Base-by-base conservation (phyloP, 2,888 invertebrate species). In the Drosophila subquinaria region DNA sequence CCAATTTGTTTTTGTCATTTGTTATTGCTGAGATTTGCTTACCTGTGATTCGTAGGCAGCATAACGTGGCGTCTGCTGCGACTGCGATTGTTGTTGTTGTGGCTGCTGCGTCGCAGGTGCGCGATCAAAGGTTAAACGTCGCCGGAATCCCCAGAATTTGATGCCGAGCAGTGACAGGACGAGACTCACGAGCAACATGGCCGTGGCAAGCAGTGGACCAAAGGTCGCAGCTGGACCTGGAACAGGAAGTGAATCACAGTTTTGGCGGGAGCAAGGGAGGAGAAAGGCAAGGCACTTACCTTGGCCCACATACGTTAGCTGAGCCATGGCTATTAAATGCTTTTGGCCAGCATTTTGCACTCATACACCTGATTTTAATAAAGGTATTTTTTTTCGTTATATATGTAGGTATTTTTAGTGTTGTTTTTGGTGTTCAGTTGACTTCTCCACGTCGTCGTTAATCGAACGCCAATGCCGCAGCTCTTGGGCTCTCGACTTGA, bases 111-210 rank as follows among this genome's bases (percentile, higher is more conserved):
- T 55, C 64, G 51, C 50, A 55, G 23, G 43, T 52, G 50, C 27
- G 38, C 57, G 73, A 45, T 91, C 88, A 57, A 92, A 92, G 48
- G 79, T 88, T 20, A 92, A 82, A 11, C 93, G 92, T 30, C 93
- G 94, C 51, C 93, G 92, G 82, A 94, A 94, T 91, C 94, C 93
- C 88, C 93, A 93, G 15, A 94, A 85, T 76, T 93, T 93, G 20
- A 94, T 92, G 51, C 93, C 93, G 62, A 93, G 65, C 66, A 93
- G 72, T 0, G 89, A 78, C 4, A 90, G 77, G 5, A 93, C 76
- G 59, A 93, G 80, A 50, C 91, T 89, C 23, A 90, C 27, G 60
- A 92, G 64, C 23, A 89, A 51, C 76, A 79, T 60, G 20, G 57
- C 38, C 40, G 86, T 71, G 33, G 69, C 82, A n/a, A 60, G 45